Percentiles rank a stretch among this genome's conserved stretches.
Evolutionary conservation across 2,797 vertebrate genomes (phyloP).

Genomic region (Enteromius unitaeniatus): DNA sequence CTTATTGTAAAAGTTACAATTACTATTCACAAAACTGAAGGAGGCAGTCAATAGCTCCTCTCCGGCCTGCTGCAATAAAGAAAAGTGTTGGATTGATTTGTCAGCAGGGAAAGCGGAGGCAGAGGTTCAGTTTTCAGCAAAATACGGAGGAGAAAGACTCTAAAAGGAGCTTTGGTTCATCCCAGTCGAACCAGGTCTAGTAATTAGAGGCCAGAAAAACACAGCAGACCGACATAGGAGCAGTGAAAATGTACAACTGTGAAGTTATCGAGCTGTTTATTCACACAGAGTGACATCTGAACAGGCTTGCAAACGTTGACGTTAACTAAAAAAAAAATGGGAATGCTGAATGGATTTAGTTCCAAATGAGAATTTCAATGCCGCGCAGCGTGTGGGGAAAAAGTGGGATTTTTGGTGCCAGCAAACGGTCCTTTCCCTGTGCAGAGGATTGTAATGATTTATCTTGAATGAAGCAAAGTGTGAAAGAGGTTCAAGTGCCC

Average conservation of each 20-base stretch:
- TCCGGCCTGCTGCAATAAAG: constrained; percentile 28
- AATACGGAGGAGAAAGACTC: constrained; percentile 17
- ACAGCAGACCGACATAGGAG: not conserved
- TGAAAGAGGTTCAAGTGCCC: constrained; percentile 43
- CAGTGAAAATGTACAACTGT: constrained; percentile 11
- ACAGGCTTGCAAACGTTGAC: not conserved
- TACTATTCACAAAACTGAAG: constrained; percentile 15
- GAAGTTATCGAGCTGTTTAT: constrained; percentile 14
- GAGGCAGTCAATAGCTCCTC: constrained; percentile 24
- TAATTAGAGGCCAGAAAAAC: constrained; percentile 30
- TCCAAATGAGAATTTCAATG: constrained; percentile 4
- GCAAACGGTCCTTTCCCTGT: not conserved
- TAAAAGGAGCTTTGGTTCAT: constrained; percentile 26
- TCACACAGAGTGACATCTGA: not conserved
- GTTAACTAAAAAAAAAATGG: not conserved
- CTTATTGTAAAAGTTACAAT: not conserved
- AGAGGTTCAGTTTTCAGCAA: constrained; percentile 22
- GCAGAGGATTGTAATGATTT: constrained; percentile 39
- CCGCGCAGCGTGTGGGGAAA: not conserved
- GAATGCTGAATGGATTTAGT: not conserved
- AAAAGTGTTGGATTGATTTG: constrained; percentile 49
- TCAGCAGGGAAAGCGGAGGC: constrained; percentile 45
- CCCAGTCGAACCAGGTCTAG: not conserved
- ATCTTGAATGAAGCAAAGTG: constrained; percentile 45
- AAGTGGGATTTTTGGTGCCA: not conserved